Conservation (phyloP, 2,888 invertebrate species). For the Physocephala rufipes region DNA sequence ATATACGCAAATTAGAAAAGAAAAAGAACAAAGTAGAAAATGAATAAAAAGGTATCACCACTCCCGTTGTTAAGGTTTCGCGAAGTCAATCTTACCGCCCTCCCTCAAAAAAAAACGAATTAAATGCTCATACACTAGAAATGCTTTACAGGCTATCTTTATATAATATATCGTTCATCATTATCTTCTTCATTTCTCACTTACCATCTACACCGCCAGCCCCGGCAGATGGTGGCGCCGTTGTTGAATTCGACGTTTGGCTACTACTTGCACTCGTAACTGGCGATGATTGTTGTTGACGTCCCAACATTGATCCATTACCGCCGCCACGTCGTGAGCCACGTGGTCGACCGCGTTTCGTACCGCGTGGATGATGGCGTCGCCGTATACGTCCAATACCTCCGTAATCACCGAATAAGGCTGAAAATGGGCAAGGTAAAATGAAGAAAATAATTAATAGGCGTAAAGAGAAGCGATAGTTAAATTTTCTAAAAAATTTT, state of each 20-base stretch:
- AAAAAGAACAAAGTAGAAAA: too few relatives aligned
- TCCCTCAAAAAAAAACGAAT: too few relatives aligned
- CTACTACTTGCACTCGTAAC: slow-evolving; percentile 38
- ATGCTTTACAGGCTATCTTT: slow-evolving; percentile 42
- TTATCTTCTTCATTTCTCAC: slow-evolving; percentile 19
- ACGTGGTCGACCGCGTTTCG: slow-evolving; percentile 78
- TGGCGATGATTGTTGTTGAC: slow-evolving; percentile 51
- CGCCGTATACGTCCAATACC: slow-evolving; percentile 59
- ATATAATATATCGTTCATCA: not conserved
- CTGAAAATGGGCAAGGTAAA: slow-evolving; percentile 49
- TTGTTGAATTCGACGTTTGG: not conserved
- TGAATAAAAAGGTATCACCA: too few relatives aligned
- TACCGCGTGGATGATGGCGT: slow-evolving; percentile 68
- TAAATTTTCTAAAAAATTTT: too few relatives aligned
- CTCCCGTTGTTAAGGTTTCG: too few relatives aligned
- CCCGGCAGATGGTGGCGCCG: not conserved
- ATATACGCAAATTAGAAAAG: too few relatives aligned
- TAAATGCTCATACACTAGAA: too few relatives aligned
- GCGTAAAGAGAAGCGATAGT: too few relatives aligned
- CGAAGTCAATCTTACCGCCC: too few relatives aligned
- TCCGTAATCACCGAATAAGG: slow-evolving; percentile 60
- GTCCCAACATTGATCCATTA: slow-evolving; percentile 59
- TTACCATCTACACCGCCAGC: slow-evolving; percentile 41
- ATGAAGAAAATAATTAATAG: not conserved
- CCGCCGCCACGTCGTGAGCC: slow-evolving; percentile 76